Base-by-base conservation (phyloP, 2,888 invertebrate genomes). In the Nycteola revayana region DNA sequence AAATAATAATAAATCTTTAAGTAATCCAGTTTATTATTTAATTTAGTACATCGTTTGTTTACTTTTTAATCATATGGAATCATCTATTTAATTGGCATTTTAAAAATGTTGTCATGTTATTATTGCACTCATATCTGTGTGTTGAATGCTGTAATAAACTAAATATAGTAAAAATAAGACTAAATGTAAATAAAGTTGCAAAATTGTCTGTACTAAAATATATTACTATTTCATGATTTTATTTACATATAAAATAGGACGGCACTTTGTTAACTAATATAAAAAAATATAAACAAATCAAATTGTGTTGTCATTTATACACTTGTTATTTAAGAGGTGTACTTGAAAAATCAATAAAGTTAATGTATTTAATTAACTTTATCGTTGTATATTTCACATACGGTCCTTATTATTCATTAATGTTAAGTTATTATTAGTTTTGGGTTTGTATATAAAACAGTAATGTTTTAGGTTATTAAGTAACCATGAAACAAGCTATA, bases 391-490 rank as follows among this genome's bases (percentile, higher is more conserved):
- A 36, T 32, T 36, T 25, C 9, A 38, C 35, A 33, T 42, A 35
- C 18, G 24, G 32, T 36, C 22, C 36, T 44, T 42, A 39, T 14
- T 46, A 52, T 40, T 48, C 34, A 39, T 21, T 40, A 53, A 39
- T 33, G 14, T 31, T 56, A 48, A 48, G 43, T 41, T 49, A 52
- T 37, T 50, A 30, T 53, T 53, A 52, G 39, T 50, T 47, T 52
- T 65, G 53, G 56, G 57, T 49, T 52, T 65, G 65, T 66, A 66
- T 48, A 64, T 67, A 65, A 49, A 47, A 57, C 45, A 46, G 31
- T 43, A 52, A 49, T 39, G 36, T 49, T 49, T 55, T 52, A n/a
- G 50, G 55, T 54, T 50, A 58, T 45, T 56, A 55, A 42, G 52
- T 56, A 62, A 47, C 42, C 50, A 54, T 40, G 28, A 41, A 43